These are phyloP conservation scores for Steinernema scapterisci DNA, from an alignment of 2,888 invertebrate species.

Conservation along the genomic window DNA sequence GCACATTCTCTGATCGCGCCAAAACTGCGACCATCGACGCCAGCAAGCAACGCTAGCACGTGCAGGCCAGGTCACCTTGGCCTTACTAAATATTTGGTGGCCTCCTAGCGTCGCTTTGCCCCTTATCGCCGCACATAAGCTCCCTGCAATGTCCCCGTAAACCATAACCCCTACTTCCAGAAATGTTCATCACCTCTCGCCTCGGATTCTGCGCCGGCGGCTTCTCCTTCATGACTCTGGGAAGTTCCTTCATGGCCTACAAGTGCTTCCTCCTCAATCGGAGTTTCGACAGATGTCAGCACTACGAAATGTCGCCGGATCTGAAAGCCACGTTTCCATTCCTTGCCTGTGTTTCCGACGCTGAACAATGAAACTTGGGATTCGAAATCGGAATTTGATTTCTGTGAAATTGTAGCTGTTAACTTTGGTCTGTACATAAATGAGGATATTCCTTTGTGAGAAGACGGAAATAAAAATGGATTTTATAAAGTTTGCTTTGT, in stretches of 20 bases:
- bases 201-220: neutral
- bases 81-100: neutral
- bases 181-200: neutral
- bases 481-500: too few relatives aligned
- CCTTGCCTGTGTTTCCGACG: neutral
- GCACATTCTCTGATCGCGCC: neutral
- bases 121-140: neutral
- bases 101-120: neutral
- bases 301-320: neutral
- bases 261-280: slow-evolving; percentile 3
- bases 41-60: neutral
- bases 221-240: neutral
- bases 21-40: neutral
- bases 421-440: neutral
- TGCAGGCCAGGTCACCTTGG: neutral
- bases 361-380: neutral
- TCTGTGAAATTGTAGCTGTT: neutral
- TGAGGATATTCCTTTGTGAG: too few relatives aligned
- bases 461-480: too few relatives aligned
- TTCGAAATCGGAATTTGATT: neutral
- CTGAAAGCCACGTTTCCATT: slow-evolving; percentile 17
- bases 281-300: neutral
- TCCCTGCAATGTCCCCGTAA: neutral
- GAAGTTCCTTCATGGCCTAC: neutral
- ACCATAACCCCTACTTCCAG: neutral